phyloP scores from a whole-genome alignment of 2,888 invertebrate genomes.

The Microctonus hyperodae region DNA sequence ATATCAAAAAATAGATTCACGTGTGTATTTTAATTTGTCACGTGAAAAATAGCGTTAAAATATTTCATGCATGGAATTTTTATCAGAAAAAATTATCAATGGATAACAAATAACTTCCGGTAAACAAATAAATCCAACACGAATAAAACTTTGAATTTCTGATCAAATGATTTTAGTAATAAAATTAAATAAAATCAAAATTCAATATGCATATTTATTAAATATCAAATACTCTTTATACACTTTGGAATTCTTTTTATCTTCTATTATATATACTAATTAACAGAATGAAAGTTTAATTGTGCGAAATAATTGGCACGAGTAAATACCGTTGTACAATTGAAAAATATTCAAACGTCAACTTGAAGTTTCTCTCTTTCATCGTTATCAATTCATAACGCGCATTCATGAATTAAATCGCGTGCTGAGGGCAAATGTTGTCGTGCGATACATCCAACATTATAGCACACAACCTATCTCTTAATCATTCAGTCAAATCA shows the following conservation, averaged over 20 bases:
- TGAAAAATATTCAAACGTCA: conserved; percentile 17
- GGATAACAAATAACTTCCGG: no score
- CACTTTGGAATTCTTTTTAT: not conserved
- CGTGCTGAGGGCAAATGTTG: conserved; percentile 21
- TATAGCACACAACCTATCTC: conserved; percentile 32
- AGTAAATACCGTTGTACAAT: not conserved
- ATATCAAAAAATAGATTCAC: conserved; percentile 42
- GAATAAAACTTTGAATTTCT: no score
- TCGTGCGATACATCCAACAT: conserved; percentile 18
- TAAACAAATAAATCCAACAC: no score
- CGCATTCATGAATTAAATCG: conserved; percentile 20
- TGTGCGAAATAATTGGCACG: not conserved
- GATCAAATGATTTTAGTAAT: not conserved
- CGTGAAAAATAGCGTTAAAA: conserved; percentile 38
- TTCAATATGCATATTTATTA: not conserved
- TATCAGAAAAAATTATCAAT: conserved; percentile 20
- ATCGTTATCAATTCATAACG: conserved; percentile 22
- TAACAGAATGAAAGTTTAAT: not conserved
- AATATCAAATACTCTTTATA: not conserved
- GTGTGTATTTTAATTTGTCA: conserved; percentile 29
- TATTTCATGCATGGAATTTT: conserved; percentile 36
- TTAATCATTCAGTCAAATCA: conserved; percentile 50
- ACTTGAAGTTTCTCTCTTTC: conserved; percentile 19
- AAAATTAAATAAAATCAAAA: not conserved
- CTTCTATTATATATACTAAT: not conserved